Evolutionary conservation across 2,113 vertebrate genomes (phyloP).

Genomic region (Tricholaema leucomelas): DNA sequence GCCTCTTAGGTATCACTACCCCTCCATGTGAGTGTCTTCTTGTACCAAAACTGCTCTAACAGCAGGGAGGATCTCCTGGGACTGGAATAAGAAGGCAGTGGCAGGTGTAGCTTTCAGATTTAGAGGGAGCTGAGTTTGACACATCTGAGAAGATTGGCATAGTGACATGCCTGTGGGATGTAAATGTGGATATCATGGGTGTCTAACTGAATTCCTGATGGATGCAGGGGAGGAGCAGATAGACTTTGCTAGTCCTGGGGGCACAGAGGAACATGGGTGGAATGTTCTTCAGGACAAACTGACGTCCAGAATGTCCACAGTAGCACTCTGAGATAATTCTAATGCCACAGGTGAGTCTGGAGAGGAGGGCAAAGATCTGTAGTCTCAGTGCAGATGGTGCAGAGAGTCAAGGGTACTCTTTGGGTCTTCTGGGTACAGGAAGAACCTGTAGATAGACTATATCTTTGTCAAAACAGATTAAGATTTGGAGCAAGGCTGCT

Average conservation of each 20-base stretch:
- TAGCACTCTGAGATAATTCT: not conserved
- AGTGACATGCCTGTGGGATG: not conserved
- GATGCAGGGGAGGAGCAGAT: not conserved
- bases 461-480: not conserved
- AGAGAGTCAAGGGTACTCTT: not conserved
- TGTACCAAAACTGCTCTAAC: not conserved
- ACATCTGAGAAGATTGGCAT: not conserved
- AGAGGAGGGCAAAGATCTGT: not conserved
- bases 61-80: not conserved
- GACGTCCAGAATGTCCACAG: not conserved
- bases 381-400: not conserved
- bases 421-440: not conserved
- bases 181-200: not conserved
- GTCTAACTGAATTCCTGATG: not conserved
- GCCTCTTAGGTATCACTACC: not conserved
- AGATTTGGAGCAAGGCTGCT: not conserved
- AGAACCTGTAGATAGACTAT: not conserved
- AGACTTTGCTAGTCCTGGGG: not conserved
- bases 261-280: accelerated
- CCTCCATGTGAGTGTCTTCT: not conserved
- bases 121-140: not conserved
- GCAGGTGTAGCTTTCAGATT: not conserved
- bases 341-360: not conserved
- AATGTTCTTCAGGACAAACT: not conserved
- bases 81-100: not conserved